phyloP scores from a whole-genome alignment of 2,888 invertebrate species.

The Phalera bucephala region DNA sequence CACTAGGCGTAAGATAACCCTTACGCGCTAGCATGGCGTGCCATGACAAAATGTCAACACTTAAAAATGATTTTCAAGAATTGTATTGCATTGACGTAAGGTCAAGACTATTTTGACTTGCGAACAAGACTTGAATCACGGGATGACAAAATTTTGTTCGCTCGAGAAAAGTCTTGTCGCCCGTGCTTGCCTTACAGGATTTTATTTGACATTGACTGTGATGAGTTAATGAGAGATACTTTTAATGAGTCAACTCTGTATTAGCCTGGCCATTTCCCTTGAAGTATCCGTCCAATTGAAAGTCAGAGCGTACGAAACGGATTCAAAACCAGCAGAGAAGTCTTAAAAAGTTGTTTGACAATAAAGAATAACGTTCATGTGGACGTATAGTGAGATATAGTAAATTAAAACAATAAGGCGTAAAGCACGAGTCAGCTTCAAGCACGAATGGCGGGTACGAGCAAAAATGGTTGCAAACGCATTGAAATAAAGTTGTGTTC shows the following conservation, averaged over 20 bases:
- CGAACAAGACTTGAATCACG: too few species aligned
- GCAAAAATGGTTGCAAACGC: constrained; percentile 41
- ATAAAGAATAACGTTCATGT: constrained; percentile 58
- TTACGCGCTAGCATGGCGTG: too few species aligned
- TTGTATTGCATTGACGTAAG: too few species aligned
- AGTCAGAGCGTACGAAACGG: constrained; percentile 30
- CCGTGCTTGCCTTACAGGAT: too few species aligned
- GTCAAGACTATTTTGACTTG: too few species aligned
- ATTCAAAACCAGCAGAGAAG: constrained; percentile 34
- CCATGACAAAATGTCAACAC: too few species aligned
- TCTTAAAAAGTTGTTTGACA: constrained; percentile 45
- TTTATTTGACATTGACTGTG: too few species aligned
- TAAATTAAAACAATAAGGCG: constrained; percentile 65
- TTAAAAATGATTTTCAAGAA: too few species aligned
- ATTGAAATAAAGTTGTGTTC: constrained; percentile 43
- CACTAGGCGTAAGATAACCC: too few species aligned
- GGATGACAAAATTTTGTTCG: too few species aligned
- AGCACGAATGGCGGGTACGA: constrained; percentile 28
- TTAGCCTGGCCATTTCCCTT: constrained; percentile 35
- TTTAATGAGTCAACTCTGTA: constrained; percentile 35
- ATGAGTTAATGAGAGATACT: too few species aligned
- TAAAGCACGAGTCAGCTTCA: constrained; percentile 36
- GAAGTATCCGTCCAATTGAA: constrained; percentile 39
- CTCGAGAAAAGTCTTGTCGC: too few species aligned
- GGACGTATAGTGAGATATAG: constrained; percentile 47